phyloP scores from a whole-genome alignment of 1,140 invertebrate genomes.

The Trichogramma pretiosum region DNA sequence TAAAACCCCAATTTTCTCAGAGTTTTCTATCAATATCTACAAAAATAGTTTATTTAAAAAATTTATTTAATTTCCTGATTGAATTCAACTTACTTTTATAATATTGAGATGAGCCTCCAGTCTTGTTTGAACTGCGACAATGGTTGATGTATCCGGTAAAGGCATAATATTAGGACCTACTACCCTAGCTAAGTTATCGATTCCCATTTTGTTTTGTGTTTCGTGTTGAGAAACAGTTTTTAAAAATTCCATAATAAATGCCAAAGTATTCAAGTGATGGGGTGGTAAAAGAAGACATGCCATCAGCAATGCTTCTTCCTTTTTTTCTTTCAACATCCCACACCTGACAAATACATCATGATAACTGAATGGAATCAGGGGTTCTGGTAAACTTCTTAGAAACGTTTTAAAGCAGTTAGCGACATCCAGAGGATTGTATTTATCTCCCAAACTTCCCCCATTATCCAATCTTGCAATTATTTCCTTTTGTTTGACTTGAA shows the following conservation, averaged over 20 bases:
- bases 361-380: conserved; percentile 60
- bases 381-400: conserved; percentile 71
- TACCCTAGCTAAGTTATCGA: conserved; percentile 70
- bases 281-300: conserved; percentile 56
- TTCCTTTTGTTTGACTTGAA: conserved; percentile 68
- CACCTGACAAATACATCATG: conserved; percentile 72
- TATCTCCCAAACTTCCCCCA: conserved; percentile 53
- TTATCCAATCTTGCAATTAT: conserved; percentile 61
- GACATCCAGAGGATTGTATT: conserved; percentile 68
- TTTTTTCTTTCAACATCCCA: conserved; percentile 40
- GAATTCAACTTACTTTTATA: conserved; percentile 44
- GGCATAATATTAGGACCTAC: conserved; percentile 77
- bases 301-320: conserved; percentile 50
- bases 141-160: conserved; percentile 50
- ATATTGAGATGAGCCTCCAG: conserved; percentile 56
- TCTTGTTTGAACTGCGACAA: conserved; percentile 50
- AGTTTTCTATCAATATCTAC: conserved; percentile 68
- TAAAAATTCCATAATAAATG: conserved; percentile 61
- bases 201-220: conserved; percentile 71
- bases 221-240: conserved; percentile 51
- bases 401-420: conserved; percentile 76
- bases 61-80: conserved; percentile 5
- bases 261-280: conserved; percentile 57
- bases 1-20: conserved; percentile 61
- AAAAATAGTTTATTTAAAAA: conserved; percentile 19